Conservation (phyloP, 2,113 vertebrate species). For the Thalassoma bifasciatum region DNA sequence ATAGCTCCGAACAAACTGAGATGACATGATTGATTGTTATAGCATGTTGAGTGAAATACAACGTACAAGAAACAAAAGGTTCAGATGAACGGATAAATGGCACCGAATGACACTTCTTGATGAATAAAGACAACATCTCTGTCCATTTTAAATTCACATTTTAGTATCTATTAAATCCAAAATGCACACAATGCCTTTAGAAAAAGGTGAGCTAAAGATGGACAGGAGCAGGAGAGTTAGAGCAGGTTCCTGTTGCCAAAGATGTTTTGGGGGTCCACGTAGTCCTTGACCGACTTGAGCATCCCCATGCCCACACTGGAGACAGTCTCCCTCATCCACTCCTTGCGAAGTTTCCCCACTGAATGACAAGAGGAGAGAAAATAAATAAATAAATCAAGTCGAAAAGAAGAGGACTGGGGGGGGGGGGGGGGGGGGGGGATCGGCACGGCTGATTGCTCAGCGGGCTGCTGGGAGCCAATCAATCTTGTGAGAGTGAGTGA, state of each 20-base stretch:
- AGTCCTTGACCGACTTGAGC: conserved; percentile 97
- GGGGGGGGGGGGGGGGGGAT: conserved; percentile 72
- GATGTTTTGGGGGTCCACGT: conserved; percentile 96
- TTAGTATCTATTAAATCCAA: conserved; percentile 69
- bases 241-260: conserved; percentile 98
- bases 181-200: conserved; percentile 49
- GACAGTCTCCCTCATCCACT: conserved; percentile 94
- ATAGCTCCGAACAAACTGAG: conserved; percentile 26
- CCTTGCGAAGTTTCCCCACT: conserved; percentile 99
- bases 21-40: conserved; percentile 57
- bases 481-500: conserved; percentile 98
- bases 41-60: conserved; percentile 62
- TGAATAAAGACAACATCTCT: conserved; percentile 40
- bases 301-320: conserved; percentile 95
- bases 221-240: conserved; percentile 78
- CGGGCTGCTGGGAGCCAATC: conserved; percentile 92
- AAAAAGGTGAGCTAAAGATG: conserved; percentile 48
- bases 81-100: conserved; percentile 67
- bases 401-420: conserved; percentile 74
- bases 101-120: conserved; percentile 61
- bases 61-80: conserved; percentile 42
- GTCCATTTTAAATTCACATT: conserved; percentile 62
- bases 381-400: conserved; percentile 72
- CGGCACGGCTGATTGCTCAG: conserved; percentile 86
- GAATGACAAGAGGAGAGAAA: conserved; percentile 75